Conservation (phyloP, 2,888 invertebrate species). For the Clunio marinus region DNA sequence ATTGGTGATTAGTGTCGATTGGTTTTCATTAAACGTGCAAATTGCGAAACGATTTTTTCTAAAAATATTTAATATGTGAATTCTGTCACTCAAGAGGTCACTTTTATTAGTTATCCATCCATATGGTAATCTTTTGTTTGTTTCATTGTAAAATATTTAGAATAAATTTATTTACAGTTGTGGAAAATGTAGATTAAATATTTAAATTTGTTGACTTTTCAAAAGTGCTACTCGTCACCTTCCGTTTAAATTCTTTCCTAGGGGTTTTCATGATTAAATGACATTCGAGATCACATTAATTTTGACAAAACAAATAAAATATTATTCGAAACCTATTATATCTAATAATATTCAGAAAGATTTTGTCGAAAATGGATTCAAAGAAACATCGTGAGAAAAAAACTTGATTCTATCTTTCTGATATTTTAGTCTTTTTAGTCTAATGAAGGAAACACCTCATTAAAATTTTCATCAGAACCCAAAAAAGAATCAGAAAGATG, state of each 20-base stretch:
- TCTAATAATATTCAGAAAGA: background rate
- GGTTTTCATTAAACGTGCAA: constrained; percentile 10
- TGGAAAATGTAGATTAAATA: too few relatives aligned
- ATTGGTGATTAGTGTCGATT: constrained; percentile 9
- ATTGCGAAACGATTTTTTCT: constrained; percentile 3
- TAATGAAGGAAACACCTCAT: constrained; percentile 33
- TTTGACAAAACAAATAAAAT: too few relatives aligned
- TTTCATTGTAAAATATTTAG: constrained; percentile 36
- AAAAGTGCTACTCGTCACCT: constrained; percentile 11
- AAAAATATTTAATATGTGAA: background rate
- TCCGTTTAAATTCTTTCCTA: constrained; percentile 9
- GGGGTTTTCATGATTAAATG: too few relatives aligned
- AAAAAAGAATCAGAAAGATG: constrained; percentile 13
- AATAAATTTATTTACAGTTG: too few relatives aligned
- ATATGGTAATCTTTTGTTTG: too few relatives aligned
- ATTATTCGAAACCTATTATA: too few relatives aligned
- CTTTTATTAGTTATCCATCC: background rate
- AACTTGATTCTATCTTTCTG: background rate
- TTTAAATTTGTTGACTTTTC: too few relatives aligned
- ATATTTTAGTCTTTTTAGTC: constrained; percentile 4
- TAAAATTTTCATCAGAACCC: background rate
- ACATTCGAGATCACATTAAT: too few relatives aligned
- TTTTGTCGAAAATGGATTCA: constrained; percentile 1
- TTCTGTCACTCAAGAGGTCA: background rate
- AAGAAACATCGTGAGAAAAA: background rate